These are phyloP conservation scores for Hermaeophaga mercurialis DNA, from an alignment of 2,888 invertebrate genomes.

Conservation along the genomic window DNA sequence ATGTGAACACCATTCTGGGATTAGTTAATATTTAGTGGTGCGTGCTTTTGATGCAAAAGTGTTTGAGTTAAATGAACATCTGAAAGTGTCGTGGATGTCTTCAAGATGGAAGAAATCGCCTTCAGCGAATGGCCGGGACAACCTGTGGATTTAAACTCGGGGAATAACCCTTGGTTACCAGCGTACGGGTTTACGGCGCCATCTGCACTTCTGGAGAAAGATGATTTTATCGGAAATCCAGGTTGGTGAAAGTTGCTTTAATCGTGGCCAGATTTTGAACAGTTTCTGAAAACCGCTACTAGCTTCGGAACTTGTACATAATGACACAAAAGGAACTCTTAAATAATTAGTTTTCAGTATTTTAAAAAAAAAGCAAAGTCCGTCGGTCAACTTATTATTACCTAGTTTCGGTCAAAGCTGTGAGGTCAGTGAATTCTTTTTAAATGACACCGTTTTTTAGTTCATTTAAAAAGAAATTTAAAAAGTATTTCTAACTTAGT, in stretches of 20 bases:
- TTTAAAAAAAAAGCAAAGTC: no score
- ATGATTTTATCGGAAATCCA: conserved; percentile 68
- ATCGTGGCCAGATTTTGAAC: no score
- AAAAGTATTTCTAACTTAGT: no score
- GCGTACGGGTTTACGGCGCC: conserved; percentile 79
- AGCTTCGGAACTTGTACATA: no score
- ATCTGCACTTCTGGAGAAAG: conserved; percentile 60
- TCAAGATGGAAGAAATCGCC: conserved; percentile 64
- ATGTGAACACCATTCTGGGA: not conserved
- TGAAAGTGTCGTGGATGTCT: conserved; percentile 49
- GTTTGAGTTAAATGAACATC: conserved; percentile 42
- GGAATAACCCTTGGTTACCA: conserved; percentile 78
- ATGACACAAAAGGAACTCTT: no score
- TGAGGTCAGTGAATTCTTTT: no score
- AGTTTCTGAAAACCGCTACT: no score
- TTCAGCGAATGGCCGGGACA: conserved; percentile 69
- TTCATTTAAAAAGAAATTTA: no score
- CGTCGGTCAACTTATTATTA: no score
- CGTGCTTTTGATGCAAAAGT: conserved; percentile 2
- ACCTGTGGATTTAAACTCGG: conserved; percentile 61
- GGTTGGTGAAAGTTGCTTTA: conserved; percentile 59
- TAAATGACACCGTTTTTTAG: no score
- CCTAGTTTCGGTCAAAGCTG: no score
- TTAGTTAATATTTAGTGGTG: not conserved
- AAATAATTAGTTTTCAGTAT: no score